Percentiles rank a stretch among this genome's conserved stretches.
phyloP scores from a whole-genome alignment of 35 echinoderm and acorn worm genomes.

The Ophioderma brevispina region DNA sequence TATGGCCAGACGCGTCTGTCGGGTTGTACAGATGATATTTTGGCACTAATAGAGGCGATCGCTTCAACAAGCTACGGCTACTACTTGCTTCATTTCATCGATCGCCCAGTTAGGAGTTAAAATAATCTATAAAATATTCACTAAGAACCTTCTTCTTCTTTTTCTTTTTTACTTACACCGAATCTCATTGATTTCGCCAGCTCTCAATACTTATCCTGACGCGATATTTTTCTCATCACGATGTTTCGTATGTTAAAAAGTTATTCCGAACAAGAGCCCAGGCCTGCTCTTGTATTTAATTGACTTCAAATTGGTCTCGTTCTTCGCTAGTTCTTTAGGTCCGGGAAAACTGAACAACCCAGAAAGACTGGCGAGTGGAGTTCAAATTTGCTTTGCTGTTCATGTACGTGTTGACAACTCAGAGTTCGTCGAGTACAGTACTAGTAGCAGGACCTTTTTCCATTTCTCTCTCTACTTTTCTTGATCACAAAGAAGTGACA shows the following conservation, averaged over 20 bases:
- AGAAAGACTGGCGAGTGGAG: not conserved
- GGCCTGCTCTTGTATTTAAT: not conserved
- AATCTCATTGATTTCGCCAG: not conserved
- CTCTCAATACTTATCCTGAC: not conserved
- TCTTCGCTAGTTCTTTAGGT: not conserved
- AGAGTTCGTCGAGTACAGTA: not conserved
- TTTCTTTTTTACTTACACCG: not conserved
- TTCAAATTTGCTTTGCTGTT: constrained; percentile 8
- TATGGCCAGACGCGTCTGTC: not conserved
- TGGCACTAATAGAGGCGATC: not conserved
- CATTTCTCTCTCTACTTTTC: not conserved
- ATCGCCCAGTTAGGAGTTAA: not conserved
- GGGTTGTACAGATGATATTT: not conserved
- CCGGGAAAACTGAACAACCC: constrained; percentile 3
- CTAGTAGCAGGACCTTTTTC: not conserved
- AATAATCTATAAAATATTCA: constrained; percentile 13
- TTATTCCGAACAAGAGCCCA: not conserved
- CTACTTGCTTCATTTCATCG: not conserved
- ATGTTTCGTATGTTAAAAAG: not conserved
- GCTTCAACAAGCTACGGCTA: not conserved
- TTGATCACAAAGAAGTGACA: not conserved
- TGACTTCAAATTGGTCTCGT: constrained; percentile 13
- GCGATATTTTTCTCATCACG: not conserved
- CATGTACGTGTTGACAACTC: not conserved
- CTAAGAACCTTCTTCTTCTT: not conserved